phyloP scores from a whole-genome alignment of 2,888 invertebrate species.

The Acleris sparsana region DNA sequence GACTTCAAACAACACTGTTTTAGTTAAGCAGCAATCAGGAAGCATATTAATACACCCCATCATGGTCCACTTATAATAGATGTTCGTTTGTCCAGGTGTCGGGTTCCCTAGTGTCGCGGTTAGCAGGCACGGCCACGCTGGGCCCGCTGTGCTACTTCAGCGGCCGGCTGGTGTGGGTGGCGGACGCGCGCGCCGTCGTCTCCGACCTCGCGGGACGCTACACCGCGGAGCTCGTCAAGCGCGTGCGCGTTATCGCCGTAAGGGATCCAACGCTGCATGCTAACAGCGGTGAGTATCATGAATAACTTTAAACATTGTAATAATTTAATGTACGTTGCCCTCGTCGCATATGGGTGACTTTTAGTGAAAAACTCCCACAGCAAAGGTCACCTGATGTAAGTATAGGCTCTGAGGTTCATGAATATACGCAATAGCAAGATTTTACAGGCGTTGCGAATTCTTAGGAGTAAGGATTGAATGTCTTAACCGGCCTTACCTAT shows the following conservation, averaged over 20 bases:
- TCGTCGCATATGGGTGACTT: too few species aligned
- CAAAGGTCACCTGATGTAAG: too few species aligned
- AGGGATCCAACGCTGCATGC: constrained; percentile 87
- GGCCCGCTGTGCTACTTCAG: constrained; percentile 92
- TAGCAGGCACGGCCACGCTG: constrained; percentile 79
- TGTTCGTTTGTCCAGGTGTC: constrained; percentile 56
- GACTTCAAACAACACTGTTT: neutral
- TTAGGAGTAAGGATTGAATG: too few species aligned
- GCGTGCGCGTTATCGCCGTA: constrained; percentile 88
- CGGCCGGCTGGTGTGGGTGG: constrained; percentile 92
- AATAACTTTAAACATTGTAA: too few species aligned
- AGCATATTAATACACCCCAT: neutral
- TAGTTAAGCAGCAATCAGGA: too few species aligned
- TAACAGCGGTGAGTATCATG: constrained; percentile 76
- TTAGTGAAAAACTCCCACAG: too few species aligned
- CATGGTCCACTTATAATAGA: neutral
- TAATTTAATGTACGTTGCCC: too few species aligned
- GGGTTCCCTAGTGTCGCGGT: constrained; percentile 65
- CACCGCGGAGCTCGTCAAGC: constrained; percentile 86
- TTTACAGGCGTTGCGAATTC: too few species aligned
- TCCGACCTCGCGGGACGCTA: constrained; percentile 90
- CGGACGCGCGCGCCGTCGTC: constrained; percentile 89
- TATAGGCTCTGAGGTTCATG: too few species aligned
- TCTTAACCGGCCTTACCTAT: too few species aligned
- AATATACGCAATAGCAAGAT: too few species aligned